Base-by-base conservation (phyloP, 92 coral and sea anemone genomes). In the Nematostella vectensis region DNA sequence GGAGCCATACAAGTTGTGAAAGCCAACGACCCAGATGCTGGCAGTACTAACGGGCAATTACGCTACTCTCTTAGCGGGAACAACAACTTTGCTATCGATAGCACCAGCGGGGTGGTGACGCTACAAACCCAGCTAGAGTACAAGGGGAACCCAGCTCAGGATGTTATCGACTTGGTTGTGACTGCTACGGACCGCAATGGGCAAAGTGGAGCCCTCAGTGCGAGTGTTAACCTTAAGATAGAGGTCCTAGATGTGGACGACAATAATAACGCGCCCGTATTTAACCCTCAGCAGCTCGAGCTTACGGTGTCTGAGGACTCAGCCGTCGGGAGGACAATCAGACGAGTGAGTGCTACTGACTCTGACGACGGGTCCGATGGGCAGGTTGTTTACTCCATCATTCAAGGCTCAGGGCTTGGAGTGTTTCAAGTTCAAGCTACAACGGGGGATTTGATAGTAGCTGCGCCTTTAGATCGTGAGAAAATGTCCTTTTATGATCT, bases 401-500 rank as follows among this genome's bases (percentile, higher is more conserved):
- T 61, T 0, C 70, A 70, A 11, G 95, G 95, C 16, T 80, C 88
- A 23, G 95, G 95, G 17, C 63, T 85, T 29, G 80, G 88, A 13
- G 36, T 70, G 16, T 85, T 85, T 54, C 50, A 57, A 39, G 75
- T 85, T 15, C 61, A 73, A 20, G 48, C 78, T 52, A 59, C 51
- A 25, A 31, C 74, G 22, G 95, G 95, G 9, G 65, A 38, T 23
- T 66, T 85, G 31, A 23, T 9, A 3, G 74, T 86, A 0, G 77
- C 55, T 31, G 65, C 77, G 21, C 29, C 48, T 11, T 60, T 85
- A 37, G 88, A 85, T 58, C 57, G 63, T 26, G 95, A 85, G 37
- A 76, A 68, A 54, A 70, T 67, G 17, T n/a, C 68, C 18, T 72
- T 59, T 16, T 80, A 70, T 31, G 80, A 85, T 54, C 63, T 85